Evolutionary conservation across 2,888 invertebrate genomes (phyloP), one percentile per base, ranked within the genome.

Genomic region (Polydrusus cervinus): DNA sequence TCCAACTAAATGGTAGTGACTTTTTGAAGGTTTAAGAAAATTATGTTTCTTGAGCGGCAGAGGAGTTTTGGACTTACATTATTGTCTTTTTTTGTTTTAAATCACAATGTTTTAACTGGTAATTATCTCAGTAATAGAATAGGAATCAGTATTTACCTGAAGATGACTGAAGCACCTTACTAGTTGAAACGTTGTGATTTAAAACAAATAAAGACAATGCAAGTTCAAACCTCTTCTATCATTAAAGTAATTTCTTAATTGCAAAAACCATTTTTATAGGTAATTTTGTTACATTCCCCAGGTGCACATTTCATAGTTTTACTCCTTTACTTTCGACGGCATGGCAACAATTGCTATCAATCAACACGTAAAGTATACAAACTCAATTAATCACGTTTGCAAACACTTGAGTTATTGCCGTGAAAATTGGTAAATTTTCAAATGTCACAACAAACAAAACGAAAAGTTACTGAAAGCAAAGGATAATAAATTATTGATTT

Each of bases 301-400:
- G 38, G 38, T 53, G 51, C 18, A n/a, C 66, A 7, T 34, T 66
- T 34, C 13, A 18, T 51, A 51, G 51, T 16, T 47, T 49, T 14
- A 16, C 10, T n/a, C 6, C 10, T 43, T 43, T 43, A 43, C 11
- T n/a, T 6, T 13, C 43, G 13, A 43, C 13, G 6, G 43, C 14
- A 47, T 40, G 13, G 16, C n/a, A 61, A 47, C 47, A 34, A 40
- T 49, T 16, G 51, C 51, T 45, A 71, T 62, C 71, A 71, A 71
- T 70, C 71, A 71, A 40, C 71, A 66, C 25, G 40, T 43, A 60
- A 60, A 53, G 25, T 45, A 34, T 13, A 34, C 25, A 57, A 65
- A 51, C 25, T 45, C 16, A 30, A 72, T 72, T 72, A 72, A 72
- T 72, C 72, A 71, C 30, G 38, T 60, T 60, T 61, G 14, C 14